Evolutionary conservation across 2,797 vertebrate species (phyloP).

Genomic region (Picus viridis): DNA sequence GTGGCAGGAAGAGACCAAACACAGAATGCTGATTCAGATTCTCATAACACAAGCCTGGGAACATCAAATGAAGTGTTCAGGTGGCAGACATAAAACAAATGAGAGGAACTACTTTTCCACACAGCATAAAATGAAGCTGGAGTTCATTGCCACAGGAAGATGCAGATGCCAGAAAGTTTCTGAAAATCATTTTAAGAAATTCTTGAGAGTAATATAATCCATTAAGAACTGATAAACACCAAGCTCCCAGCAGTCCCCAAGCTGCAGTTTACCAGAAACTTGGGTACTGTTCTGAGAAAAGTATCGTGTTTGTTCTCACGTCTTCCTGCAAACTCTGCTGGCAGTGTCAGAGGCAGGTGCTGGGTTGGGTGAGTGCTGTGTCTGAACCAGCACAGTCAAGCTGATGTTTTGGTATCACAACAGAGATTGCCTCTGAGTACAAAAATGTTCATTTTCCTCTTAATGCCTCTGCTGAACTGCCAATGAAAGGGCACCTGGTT

Average conservation of each 20-base stretch:
- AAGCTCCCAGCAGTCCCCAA: not conserved
- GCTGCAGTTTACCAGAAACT: not conserved
- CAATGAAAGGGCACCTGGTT: not conserved
- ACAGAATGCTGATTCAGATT: not conserved
- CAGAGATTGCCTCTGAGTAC: not conserved
- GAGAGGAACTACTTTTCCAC: not conserved
- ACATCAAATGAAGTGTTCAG: conserved; percentile 13
- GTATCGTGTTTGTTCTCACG: not conserved
- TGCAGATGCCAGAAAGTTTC: conserved; percentile 1
- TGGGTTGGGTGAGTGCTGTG: not conserved
- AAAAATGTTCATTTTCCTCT: not conserved
- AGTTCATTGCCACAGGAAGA: not conserved
- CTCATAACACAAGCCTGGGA: not conserved
- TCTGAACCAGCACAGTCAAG: not conserved
- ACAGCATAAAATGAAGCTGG: not conserved
- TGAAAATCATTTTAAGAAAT: not conserved
- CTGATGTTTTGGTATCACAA: not conserved
- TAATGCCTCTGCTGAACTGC: not conserved
- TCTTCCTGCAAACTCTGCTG: not conserved
- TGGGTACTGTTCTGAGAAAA: not conserved
- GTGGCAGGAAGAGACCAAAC: not conserved
- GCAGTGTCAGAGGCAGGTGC: not conserved
- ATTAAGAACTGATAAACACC: not conserved
- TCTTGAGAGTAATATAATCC: not conserved
- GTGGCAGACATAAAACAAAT: conserved; percentile 25